phyloP scores from a whole-genome alignment of 92 coral and sea anemone species.

The Zoanthus sociatus region DNA sequence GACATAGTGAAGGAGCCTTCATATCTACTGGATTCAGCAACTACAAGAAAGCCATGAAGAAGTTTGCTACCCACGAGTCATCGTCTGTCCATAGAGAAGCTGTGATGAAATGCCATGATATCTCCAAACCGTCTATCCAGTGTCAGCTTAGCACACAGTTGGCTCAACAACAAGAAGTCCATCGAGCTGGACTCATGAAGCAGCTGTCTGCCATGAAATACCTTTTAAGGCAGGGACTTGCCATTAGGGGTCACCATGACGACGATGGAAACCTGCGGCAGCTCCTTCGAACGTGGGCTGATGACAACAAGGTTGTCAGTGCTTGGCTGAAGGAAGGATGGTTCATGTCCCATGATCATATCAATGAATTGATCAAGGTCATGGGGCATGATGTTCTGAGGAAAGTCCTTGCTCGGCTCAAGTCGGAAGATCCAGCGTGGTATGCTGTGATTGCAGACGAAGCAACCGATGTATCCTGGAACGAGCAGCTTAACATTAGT shows the following conservation, averaged over 20 bases:
- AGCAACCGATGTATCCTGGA: slow-evolving; percentile 36
- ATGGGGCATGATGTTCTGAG: neutral
- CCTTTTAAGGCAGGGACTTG: slow-evolving; percentile 1
- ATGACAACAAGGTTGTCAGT: neutral
- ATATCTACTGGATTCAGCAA: neutral
- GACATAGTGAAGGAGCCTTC: slow-evolving; percentile 5
- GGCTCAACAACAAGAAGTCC: neutral
- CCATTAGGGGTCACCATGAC: neutral
- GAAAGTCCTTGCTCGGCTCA: neutral
- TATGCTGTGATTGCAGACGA: slow-evolving; percentile 40
- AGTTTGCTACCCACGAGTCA: slow-evolving; percentile 1
- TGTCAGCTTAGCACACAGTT: neutral
- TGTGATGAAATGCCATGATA: neutral
- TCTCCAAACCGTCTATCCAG: neutral
- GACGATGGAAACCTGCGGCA: neutral
- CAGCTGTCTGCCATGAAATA: slow-evolving; percentile 1
- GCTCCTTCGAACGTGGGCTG: neutral
- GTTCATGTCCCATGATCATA: neutral
- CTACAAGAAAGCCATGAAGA: neutral
- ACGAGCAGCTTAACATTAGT: slow-evolving; percentile 40
- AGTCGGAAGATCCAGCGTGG: slow-evolving; percentile 7
- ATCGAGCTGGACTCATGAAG: neutral
- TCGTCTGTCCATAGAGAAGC: slow-evolving; percentile 1
- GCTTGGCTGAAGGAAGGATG: neutral
- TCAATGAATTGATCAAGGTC: neutral